phyloP scores from a whole-genome alignment of 2,888 invertebrate species.

The Bellardia bayeri region DNA sequence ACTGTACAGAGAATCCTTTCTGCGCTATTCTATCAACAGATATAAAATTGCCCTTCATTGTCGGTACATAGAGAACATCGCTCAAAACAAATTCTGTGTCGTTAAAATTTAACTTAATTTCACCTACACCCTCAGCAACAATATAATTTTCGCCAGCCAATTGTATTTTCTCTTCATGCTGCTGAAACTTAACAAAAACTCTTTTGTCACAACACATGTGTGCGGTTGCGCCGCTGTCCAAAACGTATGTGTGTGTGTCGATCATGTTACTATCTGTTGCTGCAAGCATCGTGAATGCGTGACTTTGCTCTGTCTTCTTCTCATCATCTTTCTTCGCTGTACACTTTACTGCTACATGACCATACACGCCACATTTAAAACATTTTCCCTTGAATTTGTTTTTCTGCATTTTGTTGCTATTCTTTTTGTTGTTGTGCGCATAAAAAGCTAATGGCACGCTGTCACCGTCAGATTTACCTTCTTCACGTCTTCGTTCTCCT shows the following conservation, averaged over 20 bases:
- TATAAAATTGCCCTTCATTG: constrained; percentile 15
- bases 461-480: too few species aligned
- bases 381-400: constrained; percentile 11
- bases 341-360: constrained; percentile 11
- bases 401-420: too few species aligned
- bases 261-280: not conserved
- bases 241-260: not conserved
- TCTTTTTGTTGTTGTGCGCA: too few species aligned
- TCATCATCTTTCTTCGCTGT: constrained; percentile 11
- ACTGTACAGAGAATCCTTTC: constrained; percentile 4
- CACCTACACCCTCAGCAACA: constrained; percentile 9
- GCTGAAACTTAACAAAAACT: not conserved
- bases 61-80: constrained; percentile 26
- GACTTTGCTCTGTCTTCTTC: not conserved
- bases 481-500: too few species aligned
- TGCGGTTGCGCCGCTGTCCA: constrained; percentile 26
- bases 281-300: not conserved
- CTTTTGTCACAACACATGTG: constrained; percentile 11
- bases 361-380: constrained; percentile 13
- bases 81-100: not conserved
- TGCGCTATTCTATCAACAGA: constrained; percentile 22
- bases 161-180: not conserved
- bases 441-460: too few species aligned
- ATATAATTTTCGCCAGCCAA: constrained; percentile 7
- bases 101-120: constrained; percentile 10